Conservation (phyloP, 2,797 vertebrate genomes). For the Myotis vivesi region DNA sequence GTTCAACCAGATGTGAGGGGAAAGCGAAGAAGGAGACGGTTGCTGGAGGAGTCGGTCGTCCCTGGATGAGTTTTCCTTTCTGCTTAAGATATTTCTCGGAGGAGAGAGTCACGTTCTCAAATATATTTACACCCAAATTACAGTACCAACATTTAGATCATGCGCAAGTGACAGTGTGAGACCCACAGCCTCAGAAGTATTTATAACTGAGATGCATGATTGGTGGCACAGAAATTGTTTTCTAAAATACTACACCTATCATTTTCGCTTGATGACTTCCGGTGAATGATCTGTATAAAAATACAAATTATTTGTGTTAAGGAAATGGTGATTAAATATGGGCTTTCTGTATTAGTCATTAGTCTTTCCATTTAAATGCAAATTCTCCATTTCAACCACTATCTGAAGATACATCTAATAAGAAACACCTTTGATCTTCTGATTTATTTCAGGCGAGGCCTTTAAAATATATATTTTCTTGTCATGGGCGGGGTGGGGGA, state of each 20-base stretch:
- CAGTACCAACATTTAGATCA: conserved; percentile 66
- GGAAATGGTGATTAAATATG: conserved; percentile 82
- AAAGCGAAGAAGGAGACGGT: background rate
- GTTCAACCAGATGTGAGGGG: background rate
- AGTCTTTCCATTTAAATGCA: conserved; percentile 89
- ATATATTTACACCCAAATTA: conserved; percentile 69
- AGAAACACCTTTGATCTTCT: conserved; percentile 84
- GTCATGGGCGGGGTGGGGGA: conserved; percentile 11
- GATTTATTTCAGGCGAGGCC: conserved; percentile 58
- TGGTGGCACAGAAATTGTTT: conserved; percentile 63
- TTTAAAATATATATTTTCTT: conserved; percentile 57
- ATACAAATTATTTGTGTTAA: conserved; percentile 84
- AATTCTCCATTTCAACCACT: conserved; percentile 84
- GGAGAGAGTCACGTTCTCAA: conserved; percentile 69
- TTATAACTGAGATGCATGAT: conserved; percentile 64
- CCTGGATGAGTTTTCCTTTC: conserved; percentile 14
- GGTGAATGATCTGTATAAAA: conserved; percentile 81
- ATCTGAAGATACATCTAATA: conserved; percentile 84
- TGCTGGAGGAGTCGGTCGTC: background rate
- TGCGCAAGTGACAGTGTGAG: conserved; percentile 62
- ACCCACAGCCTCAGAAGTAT: conserved; percentile 61
- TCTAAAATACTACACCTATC: conserved; percentile 65
- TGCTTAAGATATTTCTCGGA: conserved; percentile 59
- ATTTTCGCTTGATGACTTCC: conserved; percentile 80
- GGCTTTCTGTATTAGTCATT: conserved; percentile 84